Conservation (phyloP, 1,140 invertebrate species). For the Ooceraea biroi region DNA sequence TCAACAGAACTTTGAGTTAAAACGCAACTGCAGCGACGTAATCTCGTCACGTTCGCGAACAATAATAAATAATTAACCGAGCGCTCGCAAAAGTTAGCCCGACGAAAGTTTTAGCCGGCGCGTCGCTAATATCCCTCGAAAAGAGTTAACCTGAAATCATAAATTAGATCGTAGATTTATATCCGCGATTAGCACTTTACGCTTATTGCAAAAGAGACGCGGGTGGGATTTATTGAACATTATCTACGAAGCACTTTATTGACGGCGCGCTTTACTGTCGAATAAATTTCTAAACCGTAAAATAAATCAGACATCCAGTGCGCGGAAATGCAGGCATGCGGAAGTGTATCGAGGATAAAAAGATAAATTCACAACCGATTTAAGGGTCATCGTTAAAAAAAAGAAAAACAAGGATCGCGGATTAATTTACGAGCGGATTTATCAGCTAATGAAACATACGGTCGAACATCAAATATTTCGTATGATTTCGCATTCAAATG, state of each 20-base stretch:
- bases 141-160: neutral
- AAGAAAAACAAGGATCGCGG: neutral
- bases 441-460: slow-evolving; percentile 1
- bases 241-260: neutral
- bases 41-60: neutral
- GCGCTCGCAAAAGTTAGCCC: neutral
- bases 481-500: slow-evolving; percentile 1
- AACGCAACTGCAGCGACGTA: neutral
- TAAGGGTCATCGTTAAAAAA: neutral
- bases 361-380: slow-evolving; percentile 11
- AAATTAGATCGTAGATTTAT: neutral
- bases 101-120: neutral
- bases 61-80: slow-evolving; percentile 3
- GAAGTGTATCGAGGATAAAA: neutral
- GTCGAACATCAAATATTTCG: neutral
- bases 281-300: neutral
- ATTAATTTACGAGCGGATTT: slow-evolving; percentile 9
- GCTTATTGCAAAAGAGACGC: neutral
- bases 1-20: neutral
- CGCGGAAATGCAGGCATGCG: neutral
- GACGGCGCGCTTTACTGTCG: neutral
- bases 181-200: slow-evolving; percentile 1
- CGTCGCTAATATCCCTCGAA: neutral
- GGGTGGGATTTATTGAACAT: neutral
- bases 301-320: neutral